Base-by-base conservation (phyloP, 1,140 invertebrate species). In the Antheraea pernyi region DNA sequence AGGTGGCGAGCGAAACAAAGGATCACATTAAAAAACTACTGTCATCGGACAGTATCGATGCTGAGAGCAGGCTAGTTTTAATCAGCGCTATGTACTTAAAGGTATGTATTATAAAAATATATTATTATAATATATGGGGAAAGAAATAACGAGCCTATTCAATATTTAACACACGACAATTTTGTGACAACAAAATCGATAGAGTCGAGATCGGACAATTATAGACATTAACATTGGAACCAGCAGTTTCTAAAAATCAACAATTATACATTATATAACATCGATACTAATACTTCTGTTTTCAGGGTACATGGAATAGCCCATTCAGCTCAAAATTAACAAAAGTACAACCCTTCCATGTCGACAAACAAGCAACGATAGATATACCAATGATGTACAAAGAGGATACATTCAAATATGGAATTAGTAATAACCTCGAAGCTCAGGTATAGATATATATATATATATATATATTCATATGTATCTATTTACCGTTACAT, bases 1-100 rank as follows among this genome's bases (percentile, higher is more conserved):
- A 92, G 96, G 95, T 97, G 6, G 94, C 95, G 80, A 78, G 93
- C 16, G 93, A 96, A 83, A 98, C 97, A 0, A 94, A 95, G 70
- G 89, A 95, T 61, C 95, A 95, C 85, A 97, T 97, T 69, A 94
- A 94, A 72, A 88, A 97, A 81, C 85, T 97, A 10, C 88, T 97
- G 46, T 77, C 91, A 36, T 68, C 87, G 77, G 94, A 92, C 78
- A 88, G 88, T 73, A 88, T 96, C 5, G 77, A 93, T 69, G 73
- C 83, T 18, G 76, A 92, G 36, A 95, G 94, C 74, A 93, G 90
- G 68, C 69, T 97, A 22, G 94, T 98, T 7, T 89, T 98, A 0
- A 91, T 97, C 2, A 98, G 98, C 91, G 97, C 97, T 9, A 93
- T 98, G 58, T 97, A 98, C 83, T 98, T 98, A 87, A 98, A 97